phyloP scores from a whole-genome alignment of 2,888 invertebrate genomes.

The Prostheceraeus crozeri region DNA sequence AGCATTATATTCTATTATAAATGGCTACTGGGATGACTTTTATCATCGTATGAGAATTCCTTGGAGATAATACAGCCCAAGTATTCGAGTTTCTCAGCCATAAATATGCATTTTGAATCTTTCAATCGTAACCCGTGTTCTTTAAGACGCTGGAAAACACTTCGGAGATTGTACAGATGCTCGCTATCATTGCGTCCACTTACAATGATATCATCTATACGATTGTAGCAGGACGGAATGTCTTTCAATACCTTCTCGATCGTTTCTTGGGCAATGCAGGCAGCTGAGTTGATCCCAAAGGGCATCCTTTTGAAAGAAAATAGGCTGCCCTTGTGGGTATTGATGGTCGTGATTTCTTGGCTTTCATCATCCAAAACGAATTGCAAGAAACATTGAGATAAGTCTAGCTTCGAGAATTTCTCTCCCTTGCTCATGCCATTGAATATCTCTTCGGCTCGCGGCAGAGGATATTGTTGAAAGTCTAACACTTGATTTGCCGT shows the following conservation, averaged over 20 bases:
- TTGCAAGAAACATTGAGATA: slow-evolving; percentile 18
- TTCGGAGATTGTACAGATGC: slow-evolving; percentile 25
- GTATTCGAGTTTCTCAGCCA: slow-evolving; percentile 25
- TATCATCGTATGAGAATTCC: too few species aligned
- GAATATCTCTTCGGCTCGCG: slow-evolving; percentile 8
- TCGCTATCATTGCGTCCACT: slow-evolving; percentile 30
- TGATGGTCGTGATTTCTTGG: slow-evolving; percentile 19
- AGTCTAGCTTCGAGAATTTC: slow-evolving; percentile 11
- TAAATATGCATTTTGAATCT: slow-evolving; percentile 13
- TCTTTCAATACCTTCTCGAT: slow-evolving; percentile 20
- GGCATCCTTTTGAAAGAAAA: slow-evolving; percentile 15
- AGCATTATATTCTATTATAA: too few species aligned
- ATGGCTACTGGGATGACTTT: too few species aligned
- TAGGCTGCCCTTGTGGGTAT: slow-evolving; percentile 17
- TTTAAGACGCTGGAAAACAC: slow-evolving; percentile 2
- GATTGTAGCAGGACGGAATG: slow-evolving; percentile 8
- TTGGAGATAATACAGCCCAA: slow-evolving; percentile 25
- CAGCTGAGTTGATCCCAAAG: slow-evolving; percentile 7
- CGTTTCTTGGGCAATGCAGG: neutral
- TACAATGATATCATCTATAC: slow-evolving; percentile 31
- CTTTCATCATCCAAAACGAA: slow-evolving; percentile 5
- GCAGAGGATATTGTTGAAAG: slow-evolving; percentile 8
- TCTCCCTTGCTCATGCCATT: slow-evolving; percentile 1
- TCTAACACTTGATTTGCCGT: slow-evolving; percentile 16
- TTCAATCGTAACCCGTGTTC: slow-evolving; percentile 3